Conservation (phyloP, 2,113 vertebrate genomes). For the Furnarius figulus region DNA sequence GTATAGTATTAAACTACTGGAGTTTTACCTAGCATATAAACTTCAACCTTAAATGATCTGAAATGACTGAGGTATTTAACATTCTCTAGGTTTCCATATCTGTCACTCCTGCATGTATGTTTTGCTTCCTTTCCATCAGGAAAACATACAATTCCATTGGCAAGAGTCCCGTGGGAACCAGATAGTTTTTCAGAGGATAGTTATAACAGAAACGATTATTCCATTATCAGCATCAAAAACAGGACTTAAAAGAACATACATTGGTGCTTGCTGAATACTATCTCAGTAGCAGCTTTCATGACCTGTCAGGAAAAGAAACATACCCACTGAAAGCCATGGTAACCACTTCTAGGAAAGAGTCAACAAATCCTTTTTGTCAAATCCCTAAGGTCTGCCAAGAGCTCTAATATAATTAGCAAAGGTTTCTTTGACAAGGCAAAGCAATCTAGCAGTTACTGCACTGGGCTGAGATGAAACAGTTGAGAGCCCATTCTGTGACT, state of each 20-base stretch:
- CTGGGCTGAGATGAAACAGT: not conserved
- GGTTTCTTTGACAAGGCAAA: not conserved
- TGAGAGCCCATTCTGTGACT: not conserved
- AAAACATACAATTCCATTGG: not conserved
- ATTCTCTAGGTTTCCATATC: not conserved
- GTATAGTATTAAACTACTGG: not conserved
- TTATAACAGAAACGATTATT: not conserved
- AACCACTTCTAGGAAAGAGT: constrained; percentile 24
- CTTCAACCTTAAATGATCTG: not conserved
- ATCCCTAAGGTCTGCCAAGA: not conserved
- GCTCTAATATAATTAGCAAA: not conserved
- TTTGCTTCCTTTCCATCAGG: not conserved
- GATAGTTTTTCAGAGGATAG: not conserved
- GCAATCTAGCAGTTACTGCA: not conserved
- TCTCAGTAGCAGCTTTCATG: not conserved
- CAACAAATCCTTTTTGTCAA: constrained; percentile 33
- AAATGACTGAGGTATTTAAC: not conserved
- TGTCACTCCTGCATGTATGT: not conserved
- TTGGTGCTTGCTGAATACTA: not conserved
- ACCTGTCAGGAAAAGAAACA: not conserved
- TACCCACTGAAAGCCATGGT: not conserved
- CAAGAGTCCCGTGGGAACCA: not conserved
- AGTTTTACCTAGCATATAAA: not conserved
- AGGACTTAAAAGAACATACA: not conserved
- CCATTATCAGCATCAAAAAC: not conserved